phyloP scores from a whole-genome alignment of 2,797 vertebrate genomes.

The Acipenser oxyrinchus region DNA sequence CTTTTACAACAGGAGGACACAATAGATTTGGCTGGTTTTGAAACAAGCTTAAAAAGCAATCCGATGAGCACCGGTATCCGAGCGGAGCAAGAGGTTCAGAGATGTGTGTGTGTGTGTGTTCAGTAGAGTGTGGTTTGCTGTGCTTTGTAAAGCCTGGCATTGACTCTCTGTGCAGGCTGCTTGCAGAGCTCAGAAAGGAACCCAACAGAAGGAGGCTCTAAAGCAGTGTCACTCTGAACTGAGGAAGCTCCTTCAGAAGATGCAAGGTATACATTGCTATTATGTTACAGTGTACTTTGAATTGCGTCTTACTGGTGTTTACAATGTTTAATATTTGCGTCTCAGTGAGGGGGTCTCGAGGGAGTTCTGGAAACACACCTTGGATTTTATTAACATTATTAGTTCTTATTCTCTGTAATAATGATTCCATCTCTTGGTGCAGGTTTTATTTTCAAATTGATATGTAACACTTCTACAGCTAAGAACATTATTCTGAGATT shows the following conservation, averaged over 20 bases:
- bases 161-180: slow-evolving; percentile 35
- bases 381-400: not conserved
- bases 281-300: not conserved
- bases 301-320: not conserved
- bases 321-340: not conserved
- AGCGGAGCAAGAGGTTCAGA: no score
- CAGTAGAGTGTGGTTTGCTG: no score
- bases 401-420: not conserved
- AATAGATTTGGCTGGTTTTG: no score
- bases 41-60: no score
- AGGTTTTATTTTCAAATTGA: not conserved
- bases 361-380: not conserved
- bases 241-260: slow-evolving; percentile 51
- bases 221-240: slow-evolving; percentile 42
- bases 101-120: no score
- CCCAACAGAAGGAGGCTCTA: slow-evolving; percentile 21
- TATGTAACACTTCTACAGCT: no score
- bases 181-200: slow-evolving; percentile 12
- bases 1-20: no score
- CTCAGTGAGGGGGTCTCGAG: no score
- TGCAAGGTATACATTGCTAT: slow-evolving; percentile 53
- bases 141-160: no score
- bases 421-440: not conserved
- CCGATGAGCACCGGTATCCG: no score
- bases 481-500: no score